Evolutionary conservation across 2,888 invertebrate genomes (phyloP), one percentile per base, ranked within the genome.

Genomic region (Plebejus melissa): DNA sequence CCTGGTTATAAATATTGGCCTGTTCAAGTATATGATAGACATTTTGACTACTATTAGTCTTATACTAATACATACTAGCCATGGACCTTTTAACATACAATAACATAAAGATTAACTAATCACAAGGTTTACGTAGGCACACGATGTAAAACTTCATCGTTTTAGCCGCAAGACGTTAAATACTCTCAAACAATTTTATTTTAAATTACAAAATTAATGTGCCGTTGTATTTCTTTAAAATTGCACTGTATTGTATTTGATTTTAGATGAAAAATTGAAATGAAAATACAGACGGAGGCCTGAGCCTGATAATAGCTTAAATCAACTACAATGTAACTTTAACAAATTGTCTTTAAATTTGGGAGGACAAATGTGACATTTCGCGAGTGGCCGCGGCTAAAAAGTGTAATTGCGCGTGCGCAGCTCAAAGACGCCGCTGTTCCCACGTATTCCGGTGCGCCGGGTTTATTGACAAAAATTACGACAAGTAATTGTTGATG

Each of bases 391-490:
- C 81, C 32, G 32, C 81, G 76, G 82, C 84, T 90, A 93, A 91
- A 91, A 91, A 80, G 86, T 87, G 87, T 93, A 93, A 93, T 93
- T 93, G 87, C 91, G 85, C 88, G 83, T 90, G 91, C 93, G 91
- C 87, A 81, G 84, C 82, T 90, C 91, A 92, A 93, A 93, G 90
- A 87, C 80, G 79, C 93, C 93, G 93, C 93, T 84, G 83, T 93
- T 93, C 93, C 91, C 93, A 93, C 82, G 82, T 79, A 85, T 86
- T 87, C 88, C 80, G 81, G 85, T 86, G 90, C 92, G 87, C 89
- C 85, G 89, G 90, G 91, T 93, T 93, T 93, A 93, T 93, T 93
- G 92, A 93, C 93, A 92, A 93, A 93, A 93, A 93, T 93, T 92
- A 93, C 65, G 13, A 65, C 65, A 65, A 65, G 65, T 65, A 65